phyloP scores from a whole-genome alignment of 2,113 vertebrate species.

The Seriola quinqueradiata region DNA sequence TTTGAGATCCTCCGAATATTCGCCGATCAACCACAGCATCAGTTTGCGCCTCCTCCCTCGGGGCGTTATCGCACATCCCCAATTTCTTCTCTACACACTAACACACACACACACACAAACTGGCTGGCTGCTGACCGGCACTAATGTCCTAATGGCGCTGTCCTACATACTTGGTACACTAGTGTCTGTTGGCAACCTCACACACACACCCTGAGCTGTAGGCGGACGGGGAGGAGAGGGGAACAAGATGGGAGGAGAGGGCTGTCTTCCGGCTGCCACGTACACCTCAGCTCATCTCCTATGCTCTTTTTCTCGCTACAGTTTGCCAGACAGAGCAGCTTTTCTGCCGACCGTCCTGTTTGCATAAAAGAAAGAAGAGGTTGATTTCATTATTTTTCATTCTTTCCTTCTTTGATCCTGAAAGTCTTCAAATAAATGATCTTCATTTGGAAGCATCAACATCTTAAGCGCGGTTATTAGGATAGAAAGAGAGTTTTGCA shows the following conservation, averaged over 20 bases:
- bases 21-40: constrained; percentile 46
- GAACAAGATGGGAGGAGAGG: constrained; percentile 25
- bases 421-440: background rate
- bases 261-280: constrained; percentile 3
- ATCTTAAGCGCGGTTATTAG: background rate
- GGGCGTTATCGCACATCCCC: constrained; percentile 57
- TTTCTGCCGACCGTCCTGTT: background rate
- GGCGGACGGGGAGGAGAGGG: constrained; percentile 40
- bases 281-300: constrained; percentile 26
- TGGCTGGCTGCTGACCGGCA: constrained; percentile 71
- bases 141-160: constrained; percentile 79
- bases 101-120: constrained; percentile 54
- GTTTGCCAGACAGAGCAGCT: constrained; percentile 2
- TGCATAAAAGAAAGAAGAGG: background rate
- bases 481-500: background rate
- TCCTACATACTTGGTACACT: constrained; percentile 73
- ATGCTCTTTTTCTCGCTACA: background rate
- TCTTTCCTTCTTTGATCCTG: background rate
- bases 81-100: constrained; percentile 50
- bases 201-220: constrained; percentile 42
- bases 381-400: background rate
- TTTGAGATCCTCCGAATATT: constrained; percentile 35
- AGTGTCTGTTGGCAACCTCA: constrained; percentile 70
- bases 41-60: constrained; percentile 38
- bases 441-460: background rate